Conservation (phyloP, 2,797 vertebrate species). For the Syngnathus acus region DNA sequence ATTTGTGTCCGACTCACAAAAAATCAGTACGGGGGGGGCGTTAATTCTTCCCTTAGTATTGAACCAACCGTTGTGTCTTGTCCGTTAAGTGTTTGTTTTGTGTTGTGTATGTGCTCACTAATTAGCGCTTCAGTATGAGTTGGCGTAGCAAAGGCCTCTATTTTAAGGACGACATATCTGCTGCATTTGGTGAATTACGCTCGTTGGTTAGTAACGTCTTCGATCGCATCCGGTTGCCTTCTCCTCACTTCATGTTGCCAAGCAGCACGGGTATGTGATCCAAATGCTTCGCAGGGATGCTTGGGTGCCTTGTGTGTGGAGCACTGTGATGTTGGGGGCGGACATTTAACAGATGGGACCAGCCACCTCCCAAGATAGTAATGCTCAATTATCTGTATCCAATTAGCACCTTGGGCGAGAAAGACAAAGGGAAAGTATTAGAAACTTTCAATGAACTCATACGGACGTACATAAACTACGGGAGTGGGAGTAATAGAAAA, state of each 20-base stretch:
- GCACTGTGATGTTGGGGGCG: constrained; percentile 57
- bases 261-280: constrained; percentile 11
- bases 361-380: constrained; percentile 61
- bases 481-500: neutral
- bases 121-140: no score
- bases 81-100: constrained; percentile 38
- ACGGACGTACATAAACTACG: constrained; percentile 16
- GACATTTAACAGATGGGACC: constrained; percentile 64
- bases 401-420: constrained; percentile 65
- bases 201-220: neutral
- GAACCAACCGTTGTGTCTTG: constrained; percentile 58
- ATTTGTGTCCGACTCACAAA: constrained; percentile 22
- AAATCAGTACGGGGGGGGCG: constrained; percentile 16
- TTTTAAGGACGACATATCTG: neutral
- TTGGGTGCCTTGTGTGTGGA: constrained; percentile 35
- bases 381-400: constrained; percentile 71
- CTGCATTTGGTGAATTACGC: neutral
- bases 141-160: no score
- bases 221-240: neutral
- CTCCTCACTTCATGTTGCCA: neutral
- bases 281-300: constrained; percentile 35
- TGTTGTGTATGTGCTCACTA: no score
- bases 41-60: constrained; percentile 49
- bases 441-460: constrained; percentile 18
- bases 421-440: constrained; percentile 24